Evolutionary conservation across 2,797 vertebrate species (phyloP), one percentile per base, ranked within the genome.

Genomic region (Danio tinwini): DNA sequence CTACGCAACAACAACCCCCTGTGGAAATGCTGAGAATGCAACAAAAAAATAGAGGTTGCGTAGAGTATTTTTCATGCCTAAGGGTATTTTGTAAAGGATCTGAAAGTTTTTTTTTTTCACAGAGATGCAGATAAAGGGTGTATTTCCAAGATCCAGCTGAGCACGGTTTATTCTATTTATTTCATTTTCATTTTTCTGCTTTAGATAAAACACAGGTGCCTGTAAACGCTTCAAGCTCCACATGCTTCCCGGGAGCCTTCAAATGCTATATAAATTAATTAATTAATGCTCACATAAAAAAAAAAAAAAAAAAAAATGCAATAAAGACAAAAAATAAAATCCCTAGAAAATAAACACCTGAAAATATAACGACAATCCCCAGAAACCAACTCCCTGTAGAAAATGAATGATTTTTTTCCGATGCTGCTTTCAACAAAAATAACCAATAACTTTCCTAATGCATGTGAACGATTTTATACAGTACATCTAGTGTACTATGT

Each of bases 191-290:
- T 65, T 74, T 19, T 70, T 78, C 82, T 73, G 75, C 74, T 80
- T 91, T 93, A 90, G 92, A 90, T 88, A 71, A 90, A 92, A 93
- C 91, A 93, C 91, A 89, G 85, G 92, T 94, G 93, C 92, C 94
- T 94, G 93, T 83, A 82, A 75, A 80, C 11, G 83, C 84, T 86
- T 85, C 6, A 77, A 76, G 84, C 89, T 90, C 91, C 89, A 89
- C 72, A 87, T 88, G 87, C 87, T 92, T 89, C 86, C 87, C 55
- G 86, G 88, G 89, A 93, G 87, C 81, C 89, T 83, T 82, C 73
- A 82, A 77, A 74, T 81, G 81, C 77, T 80, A 76, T 78, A 14
- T 56, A 78, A 72, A 13, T 21, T 7, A 81, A 12, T 39, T 75
- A 69, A 65, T 55, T 14, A 65, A 56, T 45, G 49, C 75, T 70